Evolutionary conservation across 2,888 invertebrate genomes (phyloP), one percentile per base, ranked within the genome.

Genomic region (Nematopogon swammerdamellus): DNA sequence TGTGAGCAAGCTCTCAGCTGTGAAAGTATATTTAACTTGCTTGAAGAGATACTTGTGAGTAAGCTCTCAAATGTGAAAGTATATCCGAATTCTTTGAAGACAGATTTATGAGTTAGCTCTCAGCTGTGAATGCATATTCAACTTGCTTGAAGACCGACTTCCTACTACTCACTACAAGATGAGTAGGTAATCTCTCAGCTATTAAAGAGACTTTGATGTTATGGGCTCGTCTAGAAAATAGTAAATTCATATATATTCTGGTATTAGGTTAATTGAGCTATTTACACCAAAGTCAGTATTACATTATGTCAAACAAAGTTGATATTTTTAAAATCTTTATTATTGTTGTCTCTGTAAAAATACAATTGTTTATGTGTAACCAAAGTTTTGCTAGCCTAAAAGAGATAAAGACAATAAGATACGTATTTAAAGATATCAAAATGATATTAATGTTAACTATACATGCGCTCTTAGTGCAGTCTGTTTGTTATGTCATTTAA

Each of bases 231-330:
- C 8, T 36, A 36, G 8, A 14, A 36, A 36, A 36, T 14, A 36
- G 8, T 36, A 25, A 25, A 25, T 14, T 36, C n/a, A 36, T 14
- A 36, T 3, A 36, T 14, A 36, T 36, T 36, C 36, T 36, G 36
- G 11, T 36, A 36, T 36, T 77, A 77, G 77, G 76, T 70, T 77
- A 72, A 76, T 76, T 72, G 75, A 76, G 79, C 79, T 79, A 76
- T 76, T 73, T 75, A 36, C 79, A 79, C 79, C 79, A 79, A 79
- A 79, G 79, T 79, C 79, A 79, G 79, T 79, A 79, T 79, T 79
- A 77, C 44, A 20, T 46, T 25, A 10, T 10, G 36, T 36, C 8
- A 36, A 36, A 36, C 36, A 36, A 36, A 6, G n/a, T 8, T 36
- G 8, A 36, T 36, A 36, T 14, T 14, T 36, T 36, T 36, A 14